Base-by-base conservation (phyloP, 2,113 vertebrate genomes). In the Natator depressus region DNA sequence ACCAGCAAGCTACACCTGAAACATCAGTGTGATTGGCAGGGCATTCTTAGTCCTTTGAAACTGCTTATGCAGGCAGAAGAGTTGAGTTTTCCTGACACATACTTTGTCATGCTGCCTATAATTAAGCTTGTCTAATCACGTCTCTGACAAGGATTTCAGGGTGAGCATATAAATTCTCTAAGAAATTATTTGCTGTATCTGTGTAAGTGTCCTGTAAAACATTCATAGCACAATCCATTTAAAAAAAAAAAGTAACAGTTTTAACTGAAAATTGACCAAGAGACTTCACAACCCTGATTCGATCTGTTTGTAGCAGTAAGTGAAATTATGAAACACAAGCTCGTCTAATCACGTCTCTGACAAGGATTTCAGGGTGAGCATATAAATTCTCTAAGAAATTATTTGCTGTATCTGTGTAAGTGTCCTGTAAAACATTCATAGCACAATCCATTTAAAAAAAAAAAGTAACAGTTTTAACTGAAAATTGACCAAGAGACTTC, bases 61-160 rank as follows among this genome's bases (percentile, higher is more conserved):
- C 80, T 78, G 49, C 42, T 87, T 95, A 95, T 87, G 87, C 88
- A 87, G 86, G 76, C 84, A 97, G 84, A 87, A 88, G 16, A 75
- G 53, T 82, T 82, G 59, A 90, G 84, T 19, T 95, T 96, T 88
- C 51, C 69, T 16, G 92, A 76, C 91, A 89, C 75, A 10, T 24
- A 85, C 88, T 95, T 90, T 93, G 85, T 96, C 89, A 75, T 50
- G 80, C 76, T 84, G 86, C 42, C 83, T 88, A 79, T 97, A 97
- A 97, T 97, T 97, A 97, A 95, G 82, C 57, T 78, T 93, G 54
- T 90, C 95, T 95, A 92, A 96, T 96, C 94, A 92, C 85, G 81
- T 69, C 80, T 95, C 59, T 93, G 89, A 85, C 90, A 95, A 95
- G 82, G 31, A 31, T 87, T 96, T 96, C 89, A 82, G 92, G 82